These are phyloP conservation scores for Danio albolineatus DNA, from an alignment of 2,797 vertebrate species.

Conservation along the genomic window DNA sequence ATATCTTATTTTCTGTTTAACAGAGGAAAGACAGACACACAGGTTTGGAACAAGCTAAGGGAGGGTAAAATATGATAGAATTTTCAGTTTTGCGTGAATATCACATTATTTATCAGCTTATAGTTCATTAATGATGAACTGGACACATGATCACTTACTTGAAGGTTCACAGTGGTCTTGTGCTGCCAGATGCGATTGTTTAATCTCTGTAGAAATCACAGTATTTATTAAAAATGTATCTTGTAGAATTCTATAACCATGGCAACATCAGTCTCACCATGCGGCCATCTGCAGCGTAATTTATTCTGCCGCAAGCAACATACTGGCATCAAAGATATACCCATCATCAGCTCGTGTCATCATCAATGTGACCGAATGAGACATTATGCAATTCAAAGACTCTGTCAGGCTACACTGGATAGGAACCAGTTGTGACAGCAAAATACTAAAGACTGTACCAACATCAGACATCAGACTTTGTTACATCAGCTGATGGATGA, in stretches of 20 bases:
- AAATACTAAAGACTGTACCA: conserved; percentile 4
- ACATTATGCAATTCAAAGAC: conserved; percentile 33
- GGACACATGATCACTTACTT: conserved; percentile 21
- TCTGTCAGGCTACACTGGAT: conserved; percentile 1
- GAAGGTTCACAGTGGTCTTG: conserved; percentile 1
- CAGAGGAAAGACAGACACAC: no score
- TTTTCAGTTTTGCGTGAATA: no score
- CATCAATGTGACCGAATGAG: conserved; percentile 14
- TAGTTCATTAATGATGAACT: neutral
- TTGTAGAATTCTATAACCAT: neutral
- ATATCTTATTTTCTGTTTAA: no score
- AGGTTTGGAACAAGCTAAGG: no score
- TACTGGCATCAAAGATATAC: conserved; percentile 34
- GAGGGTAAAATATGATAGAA: no score
- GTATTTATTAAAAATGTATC: conserved; percentile 1
- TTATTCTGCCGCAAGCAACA: conserved; percentile 34
- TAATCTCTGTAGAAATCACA: conserved; percentile 11
- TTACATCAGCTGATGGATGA: conserved; percentile 21
- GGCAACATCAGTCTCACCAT: conserved; percentile 16
- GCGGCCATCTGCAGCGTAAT: conserved; percentile 15
- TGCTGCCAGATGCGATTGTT: conserved; percentile 14
- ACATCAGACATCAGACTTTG: conserved; percentile 8
- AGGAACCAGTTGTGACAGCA: neutral
- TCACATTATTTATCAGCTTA: no score
- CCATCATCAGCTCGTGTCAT: conserved; percentile 25